phyloP scores from a whole-genome alignment of 2,113 vertebrate genomes.

The Nestor notabilis region DNA sequence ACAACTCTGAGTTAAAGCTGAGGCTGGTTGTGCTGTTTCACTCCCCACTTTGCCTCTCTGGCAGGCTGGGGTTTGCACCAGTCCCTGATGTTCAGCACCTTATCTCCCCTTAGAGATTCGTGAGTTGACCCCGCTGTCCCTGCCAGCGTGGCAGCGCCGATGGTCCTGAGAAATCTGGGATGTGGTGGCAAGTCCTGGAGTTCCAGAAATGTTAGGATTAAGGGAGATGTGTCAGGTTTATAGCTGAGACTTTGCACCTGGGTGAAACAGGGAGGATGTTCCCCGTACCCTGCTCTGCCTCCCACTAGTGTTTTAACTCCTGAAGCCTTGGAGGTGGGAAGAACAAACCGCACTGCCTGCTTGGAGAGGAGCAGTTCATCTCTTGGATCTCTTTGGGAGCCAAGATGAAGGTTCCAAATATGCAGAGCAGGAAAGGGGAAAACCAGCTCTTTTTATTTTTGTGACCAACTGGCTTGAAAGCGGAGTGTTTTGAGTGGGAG shows the following conservation, averaged over 20 bases:
- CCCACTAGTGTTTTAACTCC: neutral
- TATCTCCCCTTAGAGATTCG: neutral
- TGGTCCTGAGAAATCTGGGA: neutral
- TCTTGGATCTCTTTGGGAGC: neutral
- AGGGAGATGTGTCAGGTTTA: too few relatives aligned
- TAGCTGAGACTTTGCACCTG: neutral
- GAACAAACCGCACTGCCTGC: neutral
- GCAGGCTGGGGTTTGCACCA: neutral
- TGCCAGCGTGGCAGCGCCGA: neutral
- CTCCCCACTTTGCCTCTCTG: neutral
- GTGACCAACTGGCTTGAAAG: neutral
- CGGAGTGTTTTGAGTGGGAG: neutral
- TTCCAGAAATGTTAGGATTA: fast-evolving
- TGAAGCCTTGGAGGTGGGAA: fast-evolving
- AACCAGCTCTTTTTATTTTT: too few relatives aligned
- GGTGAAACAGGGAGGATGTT: neutral
- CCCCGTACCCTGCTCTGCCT: neutral
- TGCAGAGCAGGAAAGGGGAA: neutral
- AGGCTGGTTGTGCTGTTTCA: fast-evolving
- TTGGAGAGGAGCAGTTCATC: neutral
- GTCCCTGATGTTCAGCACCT: fast-evolving
- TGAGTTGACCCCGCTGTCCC: neutral
- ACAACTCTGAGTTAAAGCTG: fast-evolving
- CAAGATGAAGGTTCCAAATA: neutral
- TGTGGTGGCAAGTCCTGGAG: fast-evolving